Evolutionary conservation across 2,797 vertebrate genomes (phyloP), one percentile per base, ranked within the genome.

Genomic region (Ficedula albicollis): DNA sequence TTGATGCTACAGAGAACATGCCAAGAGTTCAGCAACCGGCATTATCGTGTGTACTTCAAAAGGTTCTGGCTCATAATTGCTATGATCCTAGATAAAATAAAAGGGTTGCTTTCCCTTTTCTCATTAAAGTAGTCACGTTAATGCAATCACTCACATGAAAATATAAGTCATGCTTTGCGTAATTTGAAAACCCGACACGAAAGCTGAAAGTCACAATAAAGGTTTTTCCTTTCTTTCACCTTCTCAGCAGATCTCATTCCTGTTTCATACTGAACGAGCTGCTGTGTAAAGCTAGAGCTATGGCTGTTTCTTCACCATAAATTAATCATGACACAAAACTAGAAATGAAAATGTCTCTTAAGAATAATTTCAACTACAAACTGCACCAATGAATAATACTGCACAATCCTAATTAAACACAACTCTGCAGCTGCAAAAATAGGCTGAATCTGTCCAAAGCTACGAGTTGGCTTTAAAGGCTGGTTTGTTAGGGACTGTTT

Each of bases 401-500:
- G 87, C 97, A 95, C 96, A 97, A 96, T 98, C 97, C 98, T 98
- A 98, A 98, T 98, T 98, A 98, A 98, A 98, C 97, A 96, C 96
- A 97, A 98, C 97, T 93, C 79, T 96, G 97, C 98, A 99, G 99
- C 99, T 99, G 99, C 98, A 98, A 98, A 99, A 99, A 99, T 98
- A 99, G 96, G 97, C 95, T 96, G 95, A 96, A 98, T 98, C 97
- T 98, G 98, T 97, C 98, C 96, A 98, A 97, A 97, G 96, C 95
- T 93, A 96, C 7, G 95, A 91, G 96, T 96, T 97, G 96, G 96
- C 93, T 96, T 97, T 97, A 98, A 98, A 97, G 95, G 90, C 95
- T 97, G 97, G 96, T 92, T 97, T 98, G 96, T 98, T 97, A 97
- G 91, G 92, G 93, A 96, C 96, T 98, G 97, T 98, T 98, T 98